phyloP scores from a whole-genome alignment of 2,888 invertebrate genomes.

The Pocota personata region DNA sequence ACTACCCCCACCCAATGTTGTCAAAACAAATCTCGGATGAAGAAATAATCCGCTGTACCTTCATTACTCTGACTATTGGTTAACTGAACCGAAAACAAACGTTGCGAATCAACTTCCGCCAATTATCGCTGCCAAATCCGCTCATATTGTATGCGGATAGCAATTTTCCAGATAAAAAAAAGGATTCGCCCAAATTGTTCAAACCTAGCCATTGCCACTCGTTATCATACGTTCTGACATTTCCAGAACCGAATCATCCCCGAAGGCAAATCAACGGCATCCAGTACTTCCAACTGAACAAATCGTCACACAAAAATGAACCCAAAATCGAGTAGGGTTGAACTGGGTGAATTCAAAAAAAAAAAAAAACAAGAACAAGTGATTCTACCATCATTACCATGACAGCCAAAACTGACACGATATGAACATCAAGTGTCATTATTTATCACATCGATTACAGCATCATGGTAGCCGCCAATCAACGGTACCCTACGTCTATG shows the following conservation, averaged over 20 bases:
- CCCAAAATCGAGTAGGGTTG: conserved; percentile 3
- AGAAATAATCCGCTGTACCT: conserved; percentile 19
- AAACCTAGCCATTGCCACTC: conserved; percentile 2
- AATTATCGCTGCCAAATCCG: conserved; percentile 53
- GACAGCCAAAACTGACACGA: conserved; percentile 49
- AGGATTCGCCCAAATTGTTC: conserved; percentile 13
- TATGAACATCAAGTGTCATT: conserved; percentile 33
- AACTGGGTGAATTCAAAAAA: background rate
- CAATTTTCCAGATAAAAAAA: background rate
- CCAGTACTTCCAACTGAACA: conserved; percentile 19
- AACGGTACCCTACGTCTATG: background rate
- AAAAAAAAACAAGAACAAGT: conserved; percentile 11
- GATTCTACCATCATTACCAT: conserved; percentile 39
- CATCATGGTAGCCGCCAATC: conserved; percentile 35
- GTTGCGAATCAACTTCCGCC: conserved; percentile 49
- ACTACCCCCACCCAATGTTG: background rate
- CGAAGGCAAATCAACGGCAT: conserved; percentile 11
- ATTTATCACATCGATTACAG: conserved; percentile 55
- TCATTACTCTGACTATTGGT: conserved; percentile 13
- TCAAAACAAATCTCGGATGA: background rate
- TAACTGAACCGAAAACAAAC: conserved; percentile 45
- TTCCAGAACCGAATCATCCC: background rate
- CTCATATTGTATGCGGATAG: conserved; percentile 8
- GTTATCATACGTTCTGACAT: background rate
- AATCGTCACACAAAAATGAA: conserved; percentile 2